A percentile compares a stretch with the other conserved stretches of the same genome.
phyloP scores from a whole-genome alignment of 1,140 invertebrate species.

The Plutomurus gul region DNA sequence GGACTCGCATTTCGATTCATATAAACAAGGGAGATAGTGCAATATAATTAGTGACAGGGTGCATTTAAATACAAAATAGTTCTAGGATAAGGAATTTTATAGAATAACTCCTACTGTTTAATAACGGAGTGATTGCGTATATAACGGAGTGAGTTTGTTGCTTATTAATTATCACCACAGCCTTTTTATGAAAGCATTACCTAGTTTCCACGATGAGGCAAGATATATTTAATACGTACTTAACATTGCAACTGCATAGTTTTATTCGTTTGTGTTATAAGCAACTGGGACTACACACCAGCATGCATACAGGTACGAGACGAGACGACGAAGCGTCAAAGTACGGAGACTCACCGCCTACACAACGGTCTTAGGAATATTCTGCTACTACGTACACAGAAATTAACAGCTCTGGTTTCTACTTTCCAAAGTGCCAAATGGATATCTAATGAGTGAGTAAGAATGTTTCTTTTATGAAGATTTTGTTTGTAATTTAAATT shows the following conservation, averaged over 20 bases:
- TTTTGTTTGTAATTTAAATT: not conserved
- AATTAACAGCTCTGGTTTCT: conserved; percentile 6
- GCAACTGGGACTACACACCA: not conserved
- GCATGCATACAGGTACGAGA: not conserved
- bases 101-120: conserved; percentile 7
- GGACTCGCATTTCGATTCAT: too few species aligned
- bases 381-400: not conserved
- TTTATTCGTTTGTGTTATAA: not conserved
- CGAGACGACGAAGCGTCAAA: not conserved
- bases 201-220: conserved; percentile 26
- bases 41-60: too few species aligned
- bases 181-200: not conserved
- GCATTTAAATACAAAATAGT: too few species aligned
- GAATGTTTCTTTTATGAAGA: conserved; percentile 4
- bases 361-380: not conserved
- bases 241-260: not conserved
- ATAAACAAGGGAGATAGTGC: not conserved
- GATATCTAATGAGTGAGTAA: not conserved
- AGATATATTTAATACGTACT: not conserved
- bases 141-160: not conserved
- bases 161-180: conserved; percentile 11
- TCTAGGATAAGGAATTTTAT: conserved; percentile 11
- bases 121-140: not conserved
- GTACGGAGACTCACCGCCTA: not conserved
- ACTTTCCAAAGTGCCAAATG: conserved; percentile 3